Evolutionary conservation across 2,888 invertebrate genomes (phyloP), one percentile per base, ranked within the genome.

Genomic region (Meghimatium bilineatum): DNA sequence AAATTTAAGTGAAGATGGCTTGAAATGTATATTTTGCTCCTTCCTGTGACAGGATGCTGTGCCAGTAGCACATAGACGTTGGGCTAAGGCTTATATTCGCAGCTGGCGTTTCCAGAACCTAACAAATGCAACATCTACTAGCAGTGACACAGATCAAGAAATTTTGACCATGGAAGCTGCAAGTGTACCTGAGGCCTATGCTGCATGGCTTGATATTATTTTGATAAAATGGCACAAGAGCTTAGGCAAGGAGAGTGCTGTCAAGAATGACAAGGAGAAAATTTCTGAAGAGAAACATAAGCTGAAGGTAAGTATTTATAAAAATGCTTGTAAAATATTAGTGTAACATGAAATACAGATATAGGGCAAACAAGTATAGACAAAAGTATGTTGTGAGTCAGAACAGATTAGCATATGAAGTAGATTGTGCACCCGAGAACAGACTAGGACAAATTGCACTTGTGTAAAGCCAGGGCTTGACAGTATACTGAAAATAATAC

Each of bases 21-120:
- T n/a, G n/a, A n/a, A n/a, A n/a, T n/a, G n/a, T n/a, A n/a, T 56
- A 23, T 23, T n/a, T 6, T 6, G 5, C 23, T 29, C 32, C 20
- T 32, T 74, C 8, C 32, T 20, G 0, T 52, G 29, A 6, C 29
- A 83, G 83, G 83, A 77, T 60, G 56, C 78, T 49, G 79, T 83
- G 2, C 83, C 83, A 29, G 71, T 72, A 44, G 44, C 36, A 56
- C 84, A 84, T 17, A 80, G 80, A 32, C 76, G 79, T 52, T 84
- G 80, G 80, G 80, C 84, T 32, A 84, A 84, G 49, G n/a, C n/a
- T 12, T 84, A 69, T 77, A 84, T 84, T 63, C 60, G 63, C 29
- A 66, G 80, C 60, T 84, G 84, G 84, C 84, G 84, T 23, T 44
- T 69, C 12, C 32, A 79, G 32, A 66, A 80, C 52, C 26, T 80